A percentile compares a stretch with the other conserved stretches of the same genome.
Evolutionary conservation across 1,140 invertebrate genomes (phyloP).

Genomic region (Delia radicum): DNA sequence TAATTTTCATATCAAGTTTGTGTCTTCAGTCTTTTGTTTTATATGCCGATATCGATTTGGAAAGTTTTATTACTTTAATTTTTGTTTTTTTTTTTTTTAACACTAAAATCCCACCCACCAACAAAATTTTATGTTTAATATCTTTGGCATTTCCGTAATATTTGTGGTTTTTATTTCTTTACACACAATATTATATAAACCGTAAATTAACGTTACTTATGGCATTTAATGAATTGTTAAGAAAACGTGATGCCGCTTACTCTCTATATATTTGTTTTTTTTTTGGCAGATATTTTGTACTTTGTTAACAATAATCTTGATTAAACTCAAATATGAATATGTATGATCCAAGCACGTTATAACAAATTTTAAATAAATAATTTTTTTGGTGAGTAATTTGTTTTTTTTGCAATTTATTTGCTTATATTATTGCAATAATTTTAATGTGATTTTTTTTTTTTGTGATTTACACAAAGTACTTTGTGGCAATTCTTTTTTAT

Average conservation of each 20-base stretch:
- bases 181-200: not conserved
- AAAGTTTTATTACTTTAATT: not conserved
- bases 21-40: slow-evolving; percentile 28
- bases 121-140: not conserved
- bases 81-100: not conserved
- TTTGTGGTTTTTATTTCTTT: not conserved
- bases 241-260: not conserved
- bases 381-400: not conserved
- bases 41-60: not conserved
- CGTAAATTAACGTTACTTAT: slow-evolving; percentile 1
- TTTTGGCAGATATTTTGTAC: not conserved
- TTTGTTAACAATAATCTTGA: not conserved
- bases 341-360: not conserved
- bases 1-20: not conserved
- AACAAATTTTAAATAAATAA: not conserved
- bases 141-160: slow-evolving; percentile 11
- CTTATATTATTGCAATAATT: not conserved
- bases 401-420: not conserved
- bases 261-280: not conserved
- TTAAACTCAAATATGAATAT: not conserved
- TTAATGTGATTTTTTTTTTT: not conserved
- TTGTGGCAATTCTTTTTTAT: not conserved
- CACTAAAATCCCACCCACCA: not conserved
- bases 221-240: not conserved
- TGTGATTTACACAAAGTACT: not conserved